A percentile compares a stretch with the other conserved stretches of the same genome.
These are phyloP conservation scores for Plagodis pulveraria DNA, from an alignment of 2,888 invertebrate genomes.

Conservation along the genomic window DNA sequence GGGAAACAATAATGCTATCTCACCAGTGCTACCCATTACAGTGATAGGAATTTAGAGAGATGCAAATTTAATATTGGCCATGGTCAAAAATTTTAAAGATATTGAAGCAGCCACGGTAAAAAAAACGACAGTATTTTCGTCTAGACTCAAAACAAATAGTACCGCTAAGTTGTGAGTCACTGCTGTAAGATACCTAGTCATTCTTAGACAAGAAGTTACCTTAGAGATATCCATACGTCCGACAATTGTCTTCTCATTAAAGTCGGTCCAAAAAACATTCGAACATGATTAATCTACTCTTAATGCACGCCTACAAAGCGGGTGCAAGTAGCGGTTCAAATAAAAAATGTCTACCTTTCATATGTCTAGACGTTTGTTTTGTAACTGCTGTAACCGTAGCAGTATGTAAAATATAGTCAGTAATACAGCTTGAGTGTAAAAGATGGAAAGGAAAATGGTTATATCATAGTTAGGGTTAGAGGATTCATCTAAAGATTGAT, in stretches of 20 bases:
- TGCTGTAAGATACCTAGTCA: slow-evolving; percentile 32
- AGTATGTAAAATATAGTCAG: slow-evolving; percentile 2
- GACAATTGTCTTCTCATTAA: slow-evolving; percentile 25
- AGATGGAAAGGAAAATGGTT: too few relatives aligned
- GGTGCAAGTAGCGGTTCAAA: slow-evolving; percentile 51
- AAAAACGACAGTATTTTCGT: not conserved
- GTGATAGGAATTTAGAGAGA: too few relatives aligned
- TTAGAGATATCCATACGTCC: slow-evolving; percentile 4
- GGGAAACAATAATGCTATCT: too few relatives aligned
- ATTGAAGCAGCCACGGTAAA: not conserved
- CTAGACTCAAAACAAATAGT: not conserved
- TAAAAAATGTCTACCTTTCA: slow-evolving; percentile 69
- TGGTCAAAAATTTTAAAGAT: too few relatives aligned
- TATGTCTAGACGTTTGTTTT: slow-evolving; percentile 67
- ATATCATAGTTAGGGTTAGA: too few relatives aligned
- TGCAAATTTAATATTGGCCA: too few relatives aligned
- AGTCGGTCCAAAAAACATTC: slow-evolving; percentile 38
- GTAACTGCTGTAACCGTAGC: slow-evolving; percentile 43
- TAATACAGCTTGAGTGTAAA: not conserved
- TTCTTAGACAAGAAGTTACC: slow-evolving; percentile 24
- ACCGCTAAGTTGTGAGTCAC: not conserved
- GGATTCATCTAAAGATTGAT: too few relatives aligned
- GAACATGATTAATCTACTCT: slow-evolving; percentile 61
- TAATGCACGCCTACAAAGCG: slow-evolving; percentile 55
- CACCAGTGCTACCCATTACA: too few relatives aligned